Evolutionary conservation across 2,888 invertebrate genomes (phyloP).

Genomic region (Gari tellinella): DNA sequence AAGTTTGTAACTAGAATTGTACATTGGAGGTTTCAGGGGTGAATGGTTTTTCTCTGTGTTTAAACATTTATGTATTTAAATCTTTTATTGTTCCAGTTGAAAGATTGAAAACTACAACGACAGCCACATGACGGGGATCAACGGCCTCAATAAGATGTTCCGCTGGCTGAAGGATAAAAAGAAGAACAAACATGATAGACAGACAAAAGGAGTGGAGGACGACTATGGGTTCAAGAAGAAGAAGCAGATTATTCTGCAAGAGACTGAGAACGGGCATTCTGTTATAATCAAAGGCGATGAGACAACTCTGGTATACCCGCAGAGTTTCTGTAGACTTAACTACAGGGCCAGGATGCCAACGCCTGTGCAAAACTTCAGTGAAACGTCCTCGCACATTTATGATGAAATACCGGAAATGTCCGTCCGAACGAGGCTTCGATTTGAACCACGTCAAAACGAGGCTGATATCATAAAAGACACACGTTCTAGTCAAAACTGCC

Average conservation of each 20-base stretch:
- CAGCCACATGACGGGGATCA: slow-evolving; percentile 8
- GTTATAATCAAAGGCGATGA: slow-evolving; percentile 52
- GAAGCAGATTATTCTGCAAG: slow-evolving; percentile 55
- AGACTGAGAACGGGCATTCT: slow-evolving; percentile 53
- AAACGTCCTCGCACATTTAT: slow-evolving; percentile 56
- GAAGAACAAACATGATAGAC: slow-evolving; percentile 41
- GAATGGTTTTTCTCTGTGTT: no score
- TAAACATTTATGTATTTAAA: no score
- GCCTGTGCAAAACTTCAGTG: slow-evolving; percentile 44
- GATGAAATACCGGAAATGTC: slow-evolving; percentile 56
- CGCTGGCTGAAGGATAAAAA: slow-evolving; percentile 57
- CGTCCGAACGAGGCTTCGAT: slow-evolving; percentile 30
- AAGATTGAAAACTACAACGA: not conserved
- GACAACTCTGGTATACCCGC: slow-evolving; percentile 48
- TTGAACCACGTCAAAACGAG: slow-evolving; percentile 30
- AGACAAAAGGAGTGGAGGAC: slow-evolving; percentile 40
- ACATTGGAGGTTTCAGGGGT: no score
- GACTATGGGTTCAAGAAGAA: slow-evolving; percentile 58
- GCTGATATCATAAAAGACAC: slow-evolving; percentile 56
- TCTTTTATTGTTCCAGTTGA: no score
- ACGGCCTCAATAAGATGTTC: slow-evolving; percentile 45
- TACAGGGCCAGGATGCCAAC: slow-evolving; percentile 54
- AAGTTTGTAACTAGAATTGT: no score
- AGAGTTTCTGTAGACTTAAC: slow-evolving; percentile 40
- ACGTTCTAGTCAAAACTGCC: slow-evolving; percentile 1